Percentiles rank a stretch among this genome's conserved stretches.
phyloP scores from a whole-genome alignment of 2,113 vertebrate genomes.

The Ramphastos sulfuratus region DNA sequence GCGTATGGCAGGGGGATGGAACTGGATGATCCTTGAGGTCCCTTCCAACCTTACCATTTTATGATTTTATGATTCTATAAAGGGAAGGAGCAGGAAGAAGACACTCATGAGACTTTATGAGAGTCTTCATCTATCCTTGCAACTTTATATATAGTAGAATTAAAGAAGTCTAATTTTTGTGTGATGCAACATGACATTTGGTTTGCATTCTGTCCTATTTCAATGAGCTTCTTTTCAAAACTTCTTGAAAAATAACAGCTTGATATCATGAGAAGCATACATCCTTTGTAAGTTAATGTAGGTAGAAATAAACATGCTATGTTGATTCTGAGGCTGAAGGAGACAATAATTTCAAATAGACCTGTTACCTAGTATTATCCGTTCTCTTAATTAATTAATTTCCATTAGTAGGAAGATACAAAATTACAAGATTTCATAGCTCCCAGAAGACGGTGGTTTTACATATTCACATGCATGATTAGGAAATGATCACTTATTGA shows the following conservation, averaged over 20 bases:
- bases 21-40: too few species aligned
- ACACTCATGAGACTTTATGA: neutral
- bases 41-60: too few species aligned
- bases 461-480: neutral
- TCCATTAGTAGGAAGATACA: neutral
- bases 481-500: neutral
- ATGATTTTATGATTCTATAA: neutral
- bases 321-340: neutral
- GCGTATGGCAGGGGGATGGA: too few species aligned
- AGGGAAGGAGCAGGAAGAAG: neutral
- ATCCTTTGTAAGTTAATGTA: slow-evolving; percentile 15
- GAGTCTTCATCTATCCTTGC: neutral
- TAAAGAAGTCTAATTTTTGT: neutral
- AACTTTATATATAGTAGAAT: neutral
- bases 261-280: neutral
- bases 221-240: slow-evolving; percentile 6
- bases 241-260: neutral
- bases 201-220: neutral
- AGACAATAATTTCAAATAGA: slow-evolving; percentile 41
- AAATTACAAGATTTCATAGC: neutral
- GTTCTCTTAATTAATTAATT: slow-evolving; percentile 57
- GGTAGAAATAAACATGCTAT: neutral
- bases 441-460: neutral
- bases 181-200: neutral
- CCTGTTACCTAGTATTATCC: slow-evolving; percentile 36